These are phyloP conservation scores for Drosophila seguyi DNA, from an alignment of 1,140 invertebrate species.

Conservation along the genomic window DNA sequence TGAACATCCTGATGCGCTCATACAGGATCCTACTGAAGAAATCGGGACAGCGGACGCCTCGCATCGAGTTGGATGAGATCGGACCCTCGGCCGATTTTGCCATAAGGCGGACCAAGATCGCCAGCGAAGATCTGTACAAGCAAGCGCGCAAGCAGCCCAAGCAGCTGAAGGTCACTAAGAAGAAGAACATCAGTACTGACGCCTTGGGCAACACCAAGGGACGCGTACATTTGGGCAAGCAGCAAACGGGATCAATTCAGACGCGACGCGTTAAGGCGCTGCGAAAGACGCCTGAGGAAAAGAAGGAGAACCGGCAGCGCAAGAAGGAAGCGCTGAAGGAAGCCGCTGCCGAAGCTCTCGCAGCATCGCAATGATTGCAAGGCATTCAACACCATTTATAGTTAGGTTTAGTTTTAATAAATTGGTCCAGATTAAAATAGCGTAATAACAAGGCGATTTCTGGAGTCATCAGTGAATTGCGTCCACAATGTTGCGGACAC, in stretches of 20 bases:
- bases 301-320: constrained; percentile 87
- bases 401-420: constrained; percentile 72
- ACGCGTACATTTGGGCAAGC: constrained; percentile 96
- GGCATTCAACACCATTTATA: constrained; percentile 28
- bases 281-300: constrained; percentile 90
- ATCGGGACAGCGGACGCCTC: constrained; percentile 93
- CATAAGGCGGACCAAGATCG: constrained; percentile 94
- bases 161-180: constrained; percentile 92
- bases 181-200: constrained; percentile 96
- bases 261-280: constrained; percentile 98
- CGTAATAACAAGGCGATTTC: constrained; percentile 44
- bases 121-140: constrained; percentile 96
- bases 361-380: constrained; percentile 27
- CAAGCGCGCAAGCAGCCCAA: constrained; percentile 94
- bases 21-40: constrained; percentile 97
- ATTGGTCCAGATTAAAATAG: constrained; percentile 76
- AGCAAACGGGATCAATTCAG: constrained; percentile 94
- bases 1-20: constrained; percentile 93
- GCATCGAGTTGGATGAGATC: constrained; percentile 95
- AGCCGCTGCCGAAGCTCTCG: constrained; percentile 63
- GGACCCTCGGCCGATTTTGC: constrained; percentile 94
- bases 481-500: constrained; percentile 74
- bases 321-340: constrained; percentile 85
- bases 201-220: constrained; percentile 95
- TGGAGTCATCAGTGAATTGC: constrained; percentile 70